Base-by-base conservation (phyloP, 2,888 invertebrate species). In the Acleris cristana region DNA sequence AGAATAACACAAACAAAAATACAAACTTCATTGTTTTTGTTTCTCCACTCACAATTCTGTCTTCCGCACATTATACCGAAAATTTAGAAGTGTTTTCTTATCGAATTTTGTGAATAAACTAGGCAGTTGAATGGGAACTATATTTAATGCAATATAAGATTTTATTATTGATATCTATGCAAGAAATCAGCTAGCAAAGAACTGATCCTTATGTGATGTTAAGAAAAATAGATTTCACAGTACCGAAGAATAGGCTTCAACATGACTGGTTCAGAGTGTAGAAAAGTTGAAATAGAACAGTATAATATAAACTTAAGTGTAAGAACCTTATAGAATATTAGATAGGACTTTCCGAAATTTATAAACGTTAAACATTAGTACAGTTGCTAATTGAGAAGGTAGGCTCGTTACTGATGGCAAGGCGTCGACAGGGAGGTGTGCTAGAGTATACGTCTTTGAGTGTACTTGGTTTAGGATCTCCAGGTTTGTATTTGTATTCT, bases 341-440 rank as follows among this genome's bases (percentile, higher is more conserved):
- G 89, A 89, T 92, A 91, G 91, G 89, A 79, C 81, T 87, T 89
- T 90, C 91, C 87, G 88, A 92, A 92, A 91, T 91, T 90, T 91
- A 91, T 91, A 87, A 90, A 90, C 83, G 91, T 91, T 91, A 85
- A 84, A 83, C 77, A 81, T n/a, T 89, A 82, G 83, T 85, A 84
- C 81, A 78, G 76, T 83, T 83, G 82, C 34, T 34, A 34, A 74
- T 80, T 76, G 76, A 75, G 74, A 69, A 69, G 65, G 45, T 23
- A 60, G 45, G 69, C 68, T 68, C 59, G 56, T 52, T 44, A 65
- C 56, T 40, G 69, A 40, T 58, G 61, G 26, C 18, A 64, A 40
- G 10, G 75, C 73, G 74, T 73, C 69, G 74, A 72, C 73, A 72
- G 75, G 74, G 76, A 77, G 83, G 82, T 82, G 83, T 89, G 87